Conservation (phyloP, 2,888 invertebrate species). For the Sesia apiformis region DNA sequence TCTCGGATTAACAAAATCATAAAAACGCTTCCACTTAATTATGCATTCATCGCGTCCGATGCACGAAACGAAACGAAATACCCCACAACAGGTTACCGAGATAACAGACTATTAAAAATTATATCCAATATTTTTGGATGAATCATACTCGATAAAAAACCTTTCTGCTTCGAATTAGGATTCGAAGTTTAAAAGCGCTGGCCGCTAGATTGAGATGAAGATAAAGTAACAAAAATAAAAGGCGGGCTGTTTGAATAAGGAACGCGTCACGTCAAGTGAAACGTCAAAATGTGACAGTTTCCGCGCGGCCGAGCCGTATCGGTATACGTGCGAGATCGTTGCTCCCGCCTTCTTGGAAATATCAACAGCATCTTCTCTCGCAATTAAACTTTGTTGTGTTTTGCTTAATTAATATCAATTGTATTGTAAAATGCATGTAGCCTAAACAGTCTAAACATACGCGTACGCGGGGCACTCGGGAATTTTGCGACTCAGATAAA, state of each 20-base stretch:
- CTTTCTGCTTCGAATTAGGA: constrained; percentile 39
- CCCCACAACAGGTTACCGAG: constrained; percentile 66
- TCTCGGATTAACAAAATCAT: constrained; percentile 46
- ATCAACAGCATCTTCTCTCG: constrained; percentile 27
- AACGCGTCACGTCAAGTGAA: constrained; percentile 68
- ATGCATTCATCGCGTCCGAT: constrained; percentile 66
- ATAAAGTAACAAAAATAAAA: constrained; percentile 66
- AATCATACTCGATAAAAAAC: constrained; percentile 33
- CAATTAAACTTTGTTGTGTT: constrained; percentile 20
- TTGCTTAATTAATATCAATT: constrained; percentile 10
- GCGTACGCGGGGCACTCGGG: no score
- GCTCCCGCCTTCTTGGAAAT: constrained; percentile 60
- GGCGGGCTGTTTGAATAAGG: constrained; percentile 66
- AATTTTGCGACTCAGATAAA: no score
- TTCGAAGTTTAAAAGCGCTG: constrained; percentile 28
- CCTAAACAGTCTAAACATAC: no score
- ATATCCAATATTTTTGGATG: constrained; percentile 32
- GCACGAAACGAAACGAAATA: constrained; percentile 57
- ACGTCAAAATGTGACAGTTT: constrained; percentile 72
- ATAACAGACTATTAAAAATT: constrained; percentile 59
- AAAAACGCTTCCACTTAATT: constrained; percentile 67
- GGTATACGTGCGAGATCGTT: constrained; percentile 27
- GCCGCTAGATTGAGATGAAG: constrained; percentile 46
- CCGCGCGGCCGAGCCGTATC: constrained; percentile 54
- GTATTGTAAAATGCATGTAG: neutral